phyloP scores from a whole-genome alignment of 2,113 vertebrate species.

The Antennarius striatus region DNA sequence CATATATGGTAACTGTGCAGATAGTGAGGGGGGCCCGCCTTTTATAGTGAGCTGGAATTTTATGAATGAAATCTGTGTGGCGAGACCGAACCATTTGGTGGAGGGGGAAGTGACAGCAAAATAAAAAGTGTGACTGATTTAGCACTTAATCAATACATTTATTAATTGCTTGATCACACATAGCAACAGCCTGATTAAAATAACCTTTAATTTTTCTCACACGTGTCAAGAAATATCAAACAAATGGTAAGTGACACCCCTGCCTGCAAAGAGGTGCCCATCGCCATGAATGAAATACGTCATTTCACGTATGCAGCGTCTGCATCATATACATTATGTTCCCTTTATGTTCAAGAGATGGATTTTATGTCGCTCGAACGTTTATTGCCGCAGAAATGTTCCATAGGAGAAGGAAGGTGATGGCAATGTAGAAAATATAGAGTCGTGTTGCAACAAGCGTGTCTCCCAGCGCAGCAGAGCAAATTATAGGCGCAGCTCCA shows the following conservation, averaged over 20 bases:
- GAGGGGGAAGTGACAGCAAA: conserved; percentile 31
- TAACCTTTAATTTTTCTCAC: not conserved
- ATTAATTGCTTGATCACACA: not conserved
- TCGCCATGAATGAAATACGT: conserved; percentile 73
- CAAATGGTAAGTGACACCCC: conserved; percentile 38
- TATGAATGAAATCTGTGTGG: conserved; percentile 86
- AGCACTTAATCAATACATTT: not conserved
- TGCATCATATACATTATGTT: conserved; percentile 64
- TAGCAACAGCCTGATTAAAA: not conserved
- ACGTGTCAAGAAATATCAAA: not conserved
- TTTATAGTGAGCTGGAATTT: conserved; percentile 84
- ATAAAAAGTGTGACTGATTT: conserved; percentile 14
- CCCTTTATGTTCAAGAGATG: conserved; percentile 28
- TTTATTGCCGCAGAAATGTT: not conserved
- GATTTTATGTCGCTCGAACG: not conserved
- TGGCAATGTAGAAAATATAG: too few relatives aligned
- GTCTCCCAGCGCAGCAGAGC: too few relatives aligned
- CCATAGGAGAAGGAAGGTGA: not conserved
- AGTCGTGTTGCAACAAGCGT: too few relatives aligned
- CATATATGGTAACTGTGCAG: conserved; percentile 67
- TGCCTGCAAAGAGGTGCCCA: conserved; percentile 32
- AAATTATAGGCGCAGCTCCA: too few relatives aligned
- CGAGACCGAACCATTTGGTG: conserved; percentile 77
- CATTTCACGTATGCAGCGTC: conserved; percentile 73
- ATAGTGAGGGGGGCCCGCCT: conserved; percentile 75